Evolutionary conservation across 2,888 invertebrate species (phyloP), one percentile per base, ranked within the genome.

Genomic region (Drosophila aldrichi): DNA sequence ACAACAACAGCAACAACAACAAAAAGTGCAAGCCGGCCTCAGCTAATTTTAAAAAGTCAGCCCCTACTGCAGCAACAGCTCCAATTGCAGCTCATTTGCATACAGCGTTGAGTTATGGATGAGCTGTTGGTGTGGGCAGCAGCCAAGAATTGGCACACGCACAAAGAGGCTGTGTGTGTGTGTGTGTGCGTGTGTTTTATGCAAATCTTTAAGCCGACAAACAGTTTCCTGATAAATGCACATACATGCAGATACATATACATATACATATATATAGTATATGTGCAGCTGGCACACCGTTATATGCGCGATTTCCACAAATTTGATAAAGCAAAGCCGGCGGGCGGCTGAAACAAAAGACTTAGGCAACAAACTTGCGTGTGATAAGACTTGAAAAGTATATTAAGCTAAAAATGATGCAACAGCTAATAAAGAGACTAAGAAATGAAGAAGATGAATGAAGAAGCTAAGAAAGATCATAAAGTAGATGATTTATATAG

Each of bases 151-250:
- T 82, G 84, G 81, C 84, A 86, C 83, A 85, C 84, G 86, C 84
- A 85, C 88, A 85, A 85, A 81, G 70, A 60, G 59, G 48, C 69
- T 22, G 57, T 32, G 41, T 66, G 41, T 60, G 71, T 74, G 20
- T 57, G 49, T 43, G 43, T 46, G 44, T 40, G 56, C n/a, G 40
- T 64, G 46, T 63, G 72, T 74, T 65, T 87, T 84, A 86, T 86
- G 86, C 89, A 86, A 86, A 89, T 86, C 72, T 73, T 76, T 72
- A 65, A 86, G 74, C 79, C 76, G 80, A 76, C 80, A 77, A 79
- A 74, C 79, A 73, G 58, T 89, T 88, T 86, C 88, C 78, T 79
- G 86, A 84, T 79, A 89, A 86, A 81, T 77, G 64, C 70, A 68
- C 44, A 65, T 12, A 32, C 43, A 14, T 34, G 22, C 51, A 49